Evolutionary conservation across 2,888 invertebrate genomes (phyloP).

Genomic region (Mythimna albipuncta): DNA sequence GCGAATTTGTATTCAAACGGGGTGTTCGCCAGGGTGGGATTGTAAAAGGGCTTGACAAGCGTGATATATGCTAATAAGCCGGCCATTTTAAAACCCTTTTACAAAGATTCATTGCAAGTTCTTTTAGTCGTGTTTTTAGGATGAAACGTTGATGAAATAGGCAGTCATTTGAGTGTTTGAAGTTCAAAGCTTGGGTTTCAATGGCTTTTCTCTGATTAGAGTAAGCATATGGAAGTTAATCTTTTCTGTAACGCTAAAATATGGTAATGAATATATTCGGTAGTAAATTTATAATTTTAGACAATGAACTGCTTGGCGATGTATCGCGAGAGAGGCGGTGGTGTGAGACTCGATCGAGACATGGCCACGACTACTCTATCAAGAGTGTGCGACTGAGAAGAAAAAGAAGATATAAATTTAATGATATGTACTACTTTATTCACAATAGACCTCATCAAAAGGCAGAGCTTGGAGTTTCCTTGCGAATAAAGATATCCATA

Average conservation of each 20-base stretch:
- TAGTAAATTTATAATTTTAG: too few relatives aligned
- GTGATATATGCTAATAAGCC: constrained; percentile 68
- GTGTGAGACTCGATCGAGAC: too few relatives aligned
- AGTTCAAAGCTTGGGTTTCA: neutral
- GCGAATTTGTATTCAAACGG: constrained; percentile 73
- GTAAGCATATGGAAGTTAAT: neutral
- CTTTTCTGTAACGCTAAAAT: neutral
- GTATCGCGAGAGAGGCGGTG: too few relatives aligned
- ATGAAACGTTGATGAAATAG: constrained; percentile 14
- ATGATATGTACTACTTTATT: too few relatives aligned
- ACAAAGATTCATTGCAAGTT: constrained; percentile 51
- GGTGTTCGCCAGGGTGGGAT: constrained; percentile 61
- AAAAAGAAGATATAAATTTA: too few relatives aligned
- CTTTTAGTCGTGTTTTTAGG: constrained; percentile 33
- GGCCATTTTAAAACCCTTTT: constrained; percentile 63
- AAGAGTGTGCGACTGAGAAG: too few relatives aligned
- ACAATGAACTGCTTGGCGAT: too few relatives aligned
- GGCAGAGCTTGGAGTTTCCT: too few relatives aligned
- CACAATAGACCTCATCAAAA: too few relatives aligned
- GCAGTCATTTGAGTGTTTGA: constrained; percentile 25
- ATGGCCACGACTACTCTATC: too few relatives aligned
- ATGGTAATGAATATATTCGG: neutral
- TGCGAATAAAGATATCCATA: too few relatives aligned
- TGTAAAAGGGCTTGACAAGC: constrained; percentile 64
- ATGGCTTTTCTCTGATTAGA: neutral